Evolutionary conservation across 2,888 invertebrate genomes (phyloP).

Genomic region (Clunio marinus): DNA sequence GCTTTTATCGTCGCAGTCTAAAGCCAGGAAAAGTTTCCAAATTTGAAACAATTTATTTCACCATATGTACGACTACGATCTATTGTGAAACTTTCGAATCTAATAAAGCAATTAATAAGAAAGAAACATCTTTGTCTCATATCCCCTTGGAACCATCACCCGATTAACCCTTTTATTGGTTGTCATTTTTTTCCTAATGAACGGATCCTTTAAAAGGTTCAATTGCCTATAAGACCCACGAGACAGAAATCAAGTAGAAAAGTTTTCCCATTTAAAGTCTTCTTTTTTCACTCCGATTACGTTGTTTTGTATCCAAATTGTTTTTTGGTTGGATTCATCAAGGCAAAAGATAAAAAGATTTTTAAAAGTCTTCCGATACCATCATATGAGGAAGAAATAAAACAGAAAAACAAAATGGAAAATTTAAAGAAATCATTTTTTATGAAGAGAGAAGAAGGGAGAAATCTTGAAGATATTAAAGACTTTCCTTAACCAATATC

Average conservation of each 20-base stretch:
- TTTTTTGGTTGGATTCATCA: too few species aligned
- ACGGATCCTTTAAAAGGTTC: neutral
- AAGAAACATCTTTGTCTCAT: neutral
- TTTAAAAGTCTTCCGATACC: too few species aligned
- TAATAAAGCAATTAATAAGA: conserved; percentile 32
- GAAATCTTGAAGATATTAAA: too few species aligned
- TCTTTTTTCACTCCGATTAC: neutral
- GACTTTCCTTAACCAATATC: too few species aligned
- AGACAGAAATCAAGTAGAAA: too few species aligned
- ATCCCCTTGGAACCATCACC: conserved; percentile 8
- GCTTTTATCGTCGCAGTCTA: neutral
- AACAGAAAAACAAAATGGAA: too few species aligned
- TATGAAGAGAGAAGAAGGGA: too few species aligned
- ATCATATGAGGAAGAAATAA: too few species aligned
- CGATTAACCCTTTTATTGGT: conserved; percentile 29
- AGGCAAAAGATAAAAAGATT: too few species aligned
- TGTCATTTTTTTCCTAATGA: too few species aligned
- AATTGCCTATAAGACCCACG: neutral
- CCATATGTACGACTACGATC: neutral
- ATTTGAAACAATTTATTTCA: conserved; percentile 9
- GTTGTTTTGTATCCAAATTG: too few species aligned
- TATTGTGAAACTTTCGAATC: conserved; percentile 5
- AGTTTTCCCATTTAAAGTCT: neutral
- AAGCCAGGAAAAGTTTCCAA: neutral
- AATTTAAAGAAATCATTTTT: too few species aligned